phyloP scores from a whole-genome alignment of 2,113 vertebrate species.

The Gavialis gangeticus region DNA sequence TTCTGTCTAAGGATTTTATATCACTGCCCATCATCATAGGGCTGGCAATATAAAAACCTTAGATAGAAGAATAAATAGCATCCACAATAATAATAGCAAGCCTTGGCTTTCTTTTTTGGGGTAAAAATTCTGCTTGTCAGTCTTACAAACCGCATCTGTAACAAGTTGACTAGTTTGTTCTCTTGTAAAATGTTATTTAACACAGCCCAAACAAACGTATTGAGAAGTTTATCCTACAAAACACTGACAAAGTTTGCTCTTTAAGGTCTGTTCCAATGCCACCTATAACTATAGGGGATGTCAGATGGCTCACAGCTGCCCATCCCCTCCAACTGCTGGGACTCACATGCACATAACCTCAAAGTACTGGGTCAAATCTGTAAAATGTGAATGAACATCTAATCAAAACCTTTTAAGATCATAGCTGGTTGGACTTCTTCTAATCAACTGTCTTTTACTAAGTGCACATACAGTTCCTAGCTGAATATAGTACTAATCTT shows the following conservation, averaged over 20 bases:
- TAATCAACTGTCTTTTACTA: slow-evolving; percentile 1
- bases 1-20: slow-evolving; percentile 54
- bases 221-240: slow-evolving; percentile 44
- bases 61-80: neutral
- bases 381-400: slow-evolving; percentile 49
- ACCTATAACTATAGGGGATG: neutral
- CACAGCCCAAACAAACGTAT: slow-evolving; percentile 50
- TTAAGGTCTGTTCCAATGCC: neutral
- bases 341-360: slow-evolving; percentile 43
- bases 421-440: slow-evolving; percentile 47
- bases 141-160: slow-evolving; percentile 32
- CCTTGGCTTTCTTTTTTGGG: slow-evolving; percentile 19
- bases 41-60: slow-evolving; percentile 40
- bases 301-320: slow-evolving; percentile 37
- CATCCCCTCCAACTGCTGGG: slow-evolving; percentile 1
- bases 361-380: neutral
- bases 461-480: neutral
- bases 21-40: slow-evolving; percentile 21
- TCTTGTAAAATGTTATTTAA: slow-evolving; percentile 57
- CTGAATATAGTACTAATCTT: slow-evolving; percentile 10
- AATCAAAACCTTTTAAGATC: slow-evolving; percentile 59
- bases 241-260: slow-evolving; percentile 36
- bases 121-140: slow-evolving; percentile 50
- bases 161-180: slow-evolving; percentile 66
- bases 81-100: neutral